Conservation (phyloP, 92 coral and sea anemone species). For the Phenganax marumi region DNA sequence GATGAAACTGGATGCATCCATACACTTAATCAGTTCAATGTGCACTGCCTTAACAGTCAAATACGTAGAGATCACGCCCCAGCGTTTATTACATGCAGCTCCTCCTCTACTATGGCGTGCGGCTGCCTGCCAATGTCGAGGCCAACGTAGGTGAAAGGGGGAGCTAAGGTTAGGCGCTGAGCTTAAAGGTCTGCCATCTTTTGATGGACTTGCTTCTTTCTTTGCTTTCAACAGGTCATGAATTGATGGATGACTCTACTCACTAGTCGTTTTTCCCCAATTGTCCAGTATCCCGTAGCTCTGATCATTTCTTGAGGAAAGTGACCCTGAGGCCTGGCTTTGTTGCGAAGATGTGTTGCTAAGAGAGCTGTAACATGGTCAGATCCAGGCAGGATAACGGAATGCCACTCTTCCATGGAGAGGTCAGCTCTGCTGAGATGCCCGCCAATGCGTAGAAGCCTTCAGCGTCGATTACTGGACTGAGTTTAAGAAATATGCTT, state of each 20-base stretch:
- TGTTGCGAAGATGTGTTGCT: slow-evolving; percentile 37
- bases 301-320: slow-evolving; percentile 45
- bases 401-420: slow-evolving; percentile 41
- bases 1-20: slow-evolving; percentile 52
- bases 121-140: slow-evolving; percentile 45
- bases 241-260: slow-evolving; percentile 41
- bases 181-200: slow-evolving; percentile 52
- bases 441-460: slow-evolving; percentile 53
- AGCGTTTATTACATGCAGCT: slow-evolving; percentile 41
- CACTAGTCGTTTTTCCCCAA: slow-evolving; percentile 51
- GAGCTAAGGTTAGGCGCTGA: slow-evolving; percentile 42
- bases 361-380: slow-evolving; percentile 40
- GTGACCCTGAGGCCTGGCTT: slow-evolving; percentile 46
- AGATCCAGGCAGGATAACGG: slow-evolving; percentile 47
- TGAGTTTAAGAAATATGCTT: slow-evolving; percentile 18
- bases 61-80: slow-evolving; percentile 58
- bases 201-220: slow-evolving; percentile 40
- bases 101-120: slow-evolving; percentile 50
- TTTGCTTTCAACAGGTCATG: slow-evolving; percentile 43
- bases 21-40: slow-evolving; percentile 50
- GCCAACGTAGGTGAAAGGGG: slow-evolving; percentile 48
- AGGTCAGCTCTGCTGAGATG: slow-evolving; percentile 39
- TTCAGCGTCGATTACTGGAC: slow-evolving; percentile 35
- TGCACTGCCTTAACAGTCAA: slow-evolving; percentile 38
- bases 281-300: slow-evolving; percentile 48